Conservation (phyloP, 2,888 invertebrate species). For the Chalcosyrphus nemorum region DNA sequence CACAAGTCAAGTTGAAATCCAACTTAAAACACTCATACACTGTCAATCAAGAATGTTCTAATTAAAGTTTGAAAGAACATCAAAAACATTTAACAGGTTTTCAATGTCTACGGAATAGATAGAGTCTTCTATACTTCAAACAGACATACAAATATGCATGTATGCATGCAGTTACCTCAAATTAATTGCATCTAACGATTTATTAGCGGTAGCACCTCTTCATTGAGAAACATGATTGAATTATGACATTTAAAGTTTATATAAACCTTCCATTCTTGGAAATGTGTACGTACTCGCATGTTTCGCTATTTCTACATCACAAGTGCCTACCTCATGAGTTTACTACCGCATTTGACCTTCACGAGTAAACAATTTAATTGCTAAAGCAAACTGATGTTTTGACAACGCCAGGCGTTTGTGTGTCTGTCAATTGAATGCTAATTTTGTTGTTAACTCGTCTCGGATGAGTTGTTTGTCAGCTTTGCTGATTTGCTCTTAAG, state of each 20-base stretch:
- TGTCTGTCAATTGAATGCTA: slow-evolving; percentile 43
- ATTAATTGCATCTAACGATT: background rate
- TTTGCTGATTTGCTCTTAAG: slow-evolving; percentile 24
- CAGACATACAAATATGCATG: too few species aligned
- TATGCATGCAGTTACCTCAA: too few species aligned
- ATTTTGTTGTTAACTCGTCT: slow-evolving; percentile 38
- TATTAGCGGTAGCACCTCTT: background rate
- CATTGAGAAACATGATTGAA: background rate
- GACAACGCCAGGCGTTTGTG: slow-evolving; percentile 25
- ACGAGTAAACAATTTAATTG: slow-evolving; percentile 47
- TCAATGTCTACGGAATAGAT: too few species aligned
- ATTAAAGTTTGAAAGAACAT: too few species aligned
- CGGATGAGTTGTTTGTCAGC: slow-evolving; percentile 44
- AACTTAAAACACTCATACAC: too few species aligned
- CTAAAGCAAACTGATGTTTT: slow-evolving; percentile 21
- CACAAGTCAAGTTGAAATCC: too few species aligned
- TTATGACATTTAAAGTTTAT: background rate
- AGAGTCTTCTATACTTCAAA: too few species aligned
- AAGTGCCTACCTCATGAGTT: background rate
- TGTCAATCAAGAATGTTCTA: too few species aligned
- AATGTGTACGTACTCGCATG: background rate
- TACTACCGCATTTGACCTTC: slow-evolving; percentile 49
- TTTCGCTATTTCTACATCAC: background rate
- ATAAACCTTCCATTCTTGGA: background rate
- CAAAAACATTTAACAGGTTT: too few species aligned